phyloP scores from a whole-genome alignment of 2,888 invertebrate genomes.

The Philopedon plagiatum region DNA sequence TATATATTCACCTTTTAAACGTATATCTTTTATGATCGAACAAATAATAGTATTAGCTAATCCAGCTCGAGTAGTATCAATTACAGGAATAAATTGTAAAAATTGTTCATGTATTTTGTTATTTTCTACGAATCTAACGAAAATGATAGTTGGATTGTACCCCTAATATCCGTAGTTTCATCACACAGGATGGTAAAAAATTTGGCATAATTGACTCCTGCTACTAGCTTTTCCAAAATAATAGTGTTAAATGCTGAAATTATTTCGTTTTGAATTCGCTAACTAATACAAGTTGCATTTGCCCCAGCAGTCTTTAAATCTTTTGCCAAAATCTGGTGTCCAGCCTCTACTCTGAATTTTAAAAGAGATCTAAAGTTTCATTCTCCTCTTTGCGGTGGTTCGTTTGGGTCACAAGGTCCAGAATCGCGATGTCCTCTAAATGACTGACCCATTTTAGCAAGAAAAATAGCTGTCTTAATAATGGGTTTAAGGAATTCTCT shows the following conservation, averaged over 20 bases:
- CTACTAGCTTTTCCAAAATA: background rate
- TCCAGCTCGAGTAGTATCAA: background rate
- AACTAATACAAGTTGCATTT: too few relatives aligned
- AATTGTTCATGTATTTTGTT: background rate
- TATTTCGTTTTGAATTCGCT: background rate
- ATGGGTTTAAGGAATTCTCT: too few relatives aligned
- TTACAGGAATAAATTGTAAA: background rate
- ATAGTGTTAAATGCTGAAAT: background rate
- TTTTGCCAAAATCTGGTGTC: too few relatives aligned
- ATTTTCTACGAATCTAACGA: background rate
- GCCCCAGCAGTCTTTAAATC: too few relatives aligned
- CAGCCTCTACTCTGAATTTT: too few relatives aligned
- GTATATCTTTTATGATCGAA: background rate
- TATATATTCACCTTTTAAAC: background rate
- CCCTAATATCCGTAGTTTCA: background rate
- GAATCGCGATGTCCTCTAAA: too few relatives aligned
- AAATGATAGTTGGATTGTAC: background rate
- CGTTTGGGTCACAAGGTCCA: too few relatives aligned
- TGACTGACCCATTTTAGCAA: too few relatives aligned
- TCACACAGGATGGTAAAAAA: background rate
- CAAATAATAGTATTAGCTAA: background rate
- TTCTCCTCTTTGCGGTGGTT: too few relatives aligned
- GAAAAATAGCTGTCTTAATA: too few relatives aligned
- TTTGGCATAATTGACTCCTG: background rate
- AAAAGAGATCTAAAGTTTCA: too few relatives aligned